Conservation (phyloP, 2,888 invertebrate species). For the Eupithecia tripunctaria region DNA sequence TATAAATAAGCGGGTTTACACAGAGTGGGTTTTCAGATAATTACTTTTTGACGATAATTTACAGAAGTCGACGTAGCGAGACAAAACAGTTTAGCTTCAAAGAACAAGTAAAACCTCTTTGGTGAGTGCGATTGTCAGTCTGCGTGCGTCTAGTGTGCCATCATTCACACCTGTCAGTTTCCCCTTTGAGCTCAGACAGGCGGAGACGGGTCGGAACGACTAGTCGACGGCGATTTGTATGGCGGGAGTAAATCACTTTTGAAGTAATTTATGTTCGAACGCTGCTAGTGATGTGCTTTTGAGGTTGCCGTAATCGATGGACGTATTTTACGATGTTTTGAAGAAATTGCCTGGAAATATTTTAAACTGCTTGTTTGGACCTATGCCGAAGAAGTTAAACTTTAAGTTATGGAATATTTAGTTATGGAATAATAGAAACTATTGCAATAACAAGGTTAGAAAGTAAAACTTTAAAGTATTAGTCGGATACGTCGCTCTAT, state of each 20-base stretch:
- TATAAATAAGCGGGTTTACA: conserved; percentile 35
- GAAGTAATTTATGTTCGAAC: conserved; percentile 77
- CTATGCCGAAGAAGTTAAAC: neutral
- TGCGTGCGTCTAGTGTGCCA: conserved; percentile 62
- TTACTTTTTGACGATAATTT: conserved; percentile 43
- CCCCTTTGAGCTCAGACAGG: conserved; percentile 63
- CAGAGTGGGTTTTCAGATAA: conserved; percentile 37
- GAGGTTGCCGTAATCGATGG: conserved; percentile 38
- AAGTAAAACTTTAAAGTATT: neutral
- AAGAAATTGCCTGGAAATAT: conserved; percentile 37
- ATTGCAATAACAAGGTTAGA: neutral
- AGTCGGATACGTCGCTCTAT: neutral
- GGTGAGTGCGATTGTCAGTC: conserved; percentile 71
- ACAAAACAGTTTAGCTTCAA: conserved; percentile 70
- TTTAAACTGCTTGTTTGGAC: conserved; percentile 34
- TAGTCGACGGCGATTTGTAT: conserved; percentile 76
- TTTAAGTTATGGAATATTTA: conserved; percentile 2
- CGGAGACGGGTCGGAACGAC: conserved; percentile 71
- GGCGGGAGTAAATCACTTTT: conserved; percentile 80
- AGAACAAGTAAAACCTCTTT: conserved; percentile 59
- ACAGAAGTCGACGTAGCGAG: conserved; percentile 34
- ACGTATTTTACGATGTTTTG: conserved; percentile 40
- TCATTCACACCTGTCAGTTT: conserved; percentile 77
- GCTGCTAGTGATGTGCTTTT: conserved; percentile 63
- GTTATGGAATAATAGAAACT: neutral